phyloP scores from a whole-genome alignment of 2,797 vertebrate species.

The Alauda arvensis region DNA sequence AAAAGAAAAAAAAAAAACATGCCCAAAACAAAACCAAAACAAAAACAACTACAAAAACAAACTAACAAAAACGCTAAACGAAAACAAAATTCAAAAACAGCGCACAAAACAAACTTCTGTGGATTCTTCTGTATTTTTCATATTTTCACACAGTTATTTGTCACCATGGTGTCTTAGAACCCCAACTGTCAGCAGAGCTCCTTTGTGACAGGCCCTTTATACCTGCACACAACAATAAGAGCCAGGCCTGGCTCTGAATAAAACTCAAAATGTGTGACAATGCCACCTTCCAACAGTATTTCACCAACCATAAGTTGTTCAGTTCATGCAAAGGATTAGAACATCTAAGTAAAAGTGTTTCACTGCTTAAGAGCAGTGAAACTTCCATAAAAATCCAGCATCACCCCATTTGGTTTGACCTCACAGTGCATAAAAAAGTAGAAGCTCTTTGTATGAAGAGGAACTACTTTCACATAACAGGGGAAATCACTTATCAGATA shows the following conservation, averaged over 20 bases:
- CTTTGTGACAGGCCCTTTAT: not conserved
- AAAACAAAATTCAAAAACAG: not conserved
- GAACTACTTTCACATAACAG: not conserved
- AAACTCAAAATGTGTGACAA: not conserved
- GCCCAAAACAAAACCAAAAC: too few species aligned
- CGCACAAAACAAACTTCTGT: not conserved
- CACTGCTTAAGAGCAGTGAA: not conserved
- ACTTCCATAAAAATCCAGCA: not conserved
- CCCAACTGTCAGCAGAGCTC: not conserved
- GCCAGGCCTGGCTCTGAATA: not conserved
- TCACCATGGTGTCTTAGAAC: not conserved
- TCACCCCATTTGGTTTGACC: not conserved
- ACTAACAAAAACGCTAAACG: not conserved
- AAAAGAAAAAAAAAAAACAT: too few species aligned
- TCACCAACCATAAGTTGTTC: not conserved
- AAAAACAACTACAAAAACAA: not conserved
- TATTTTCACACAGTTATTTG: not conserved
- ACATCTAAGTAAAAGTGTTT: not conserved
- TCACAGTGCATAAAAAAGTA: not conserved
- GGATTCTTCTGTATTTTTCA: not conserved
- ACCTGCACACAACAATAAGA: not conserved
- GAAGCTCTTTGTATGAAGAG: not conserved
- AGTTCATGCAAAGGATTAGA: not conserved
- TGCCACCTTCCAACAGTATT: not conserved
- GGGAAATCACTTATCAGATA: not conserved